Base-by-base conservation (phyloP, 2,113 vertebrate genomes). In the Brachyhypopomus gauderio region DNA sequence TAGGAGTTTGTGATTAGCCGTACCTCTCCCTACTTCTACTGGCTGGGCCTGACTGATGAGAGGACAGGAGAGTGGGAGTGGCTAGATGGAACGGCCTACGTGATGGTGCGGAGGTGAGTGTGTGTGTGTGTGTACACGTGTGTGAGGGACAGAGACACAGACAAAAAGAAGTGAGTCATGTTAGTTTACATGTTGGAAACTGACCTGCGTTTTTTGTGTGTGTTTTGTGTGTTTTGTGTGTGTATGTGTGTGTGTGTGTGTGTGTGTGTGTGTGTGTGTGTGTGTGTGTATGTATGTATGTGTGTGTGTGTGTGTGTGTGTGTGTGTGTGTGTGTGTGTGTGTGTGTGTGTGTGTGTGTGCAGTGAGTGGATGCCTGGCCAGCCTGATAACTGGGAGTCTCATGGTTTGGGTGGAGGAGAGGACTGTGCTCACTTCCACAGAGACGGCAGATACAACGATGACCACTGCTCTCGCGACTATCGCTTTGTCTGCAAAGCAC, bases 361-460 rank as follows among this genome's bases (percentile, higher is more conserved):
- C 73, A 91, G 92, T 77, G 89, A 92, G 38, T 94, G 89, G 94
- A 86, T 38, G 11, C 88, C 91, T 0, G 84, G 85, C 0, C 93
- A 94, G 80, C 93, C 93, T 0, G 94, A 94, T 17, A 66, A 94
- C 75, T 93, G 88, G 88, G 75, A 48, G 0, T 74, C 78, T 1
- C 93, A 94, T 2, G 91, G 91, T 17, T 86, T 93, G 0, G 93
- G 93, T 0, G 92, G 94, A 6, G 92, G 93, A 0, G 94, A 94
- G 52, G 94, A 94, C 85, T 94, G 94, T 2, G 92, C 91, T 20
- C 93, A 94, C 60, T 83, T 94, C 22, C 88, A 91, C 0, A 0
- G 0, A 0, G 84, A 90, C 0, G 91, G 94, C 0, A 75, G 82
- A 66, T 92, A 92, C 87, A 94, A 94, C 0, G 92, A 94, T 0